Percentiles rank a stretch among this genome's conserved stretches.
Conservation (phyloP, 2,888 invertebrate genomes). For the Achlya flavicornis region DNA sequence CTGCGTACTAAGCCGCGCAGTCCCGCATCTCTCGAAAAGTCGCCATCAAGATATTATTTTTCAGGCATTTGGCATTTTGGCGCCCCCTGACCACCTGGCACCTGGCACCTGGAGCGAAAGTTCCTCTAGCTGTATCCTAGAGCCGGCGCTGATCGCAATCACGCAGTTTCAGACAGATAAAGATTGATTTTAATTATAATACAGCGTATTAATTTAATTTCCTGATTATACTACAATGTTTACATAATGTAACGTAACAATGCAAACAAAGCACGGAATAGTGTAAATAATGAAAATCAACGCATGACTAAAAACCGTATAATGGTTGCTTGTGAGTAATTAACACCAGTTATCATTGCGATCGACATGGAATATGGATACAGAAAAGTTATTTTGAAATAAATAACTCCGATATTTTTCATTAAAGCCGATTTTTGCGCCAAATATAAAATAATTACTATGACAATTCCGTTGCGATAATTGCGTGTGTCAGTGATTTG, state of each 20-base stretch:
- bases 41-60: too few relatives aligned
- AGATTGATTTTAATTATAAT: too few relatives aligned
- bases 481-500: not conserved
- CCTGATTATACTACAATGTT: slow-evolving; percentile 34
- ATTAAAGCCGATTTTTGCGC: not conserved
- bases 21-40: too few relatives aligned
- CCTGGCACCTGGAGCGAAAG: too few relatives aligned
- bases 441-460: not conserved
- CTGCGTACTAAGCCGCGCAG: too few relatives aligned
- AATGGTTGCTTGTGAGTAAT: slow-evolving; percentile 39
- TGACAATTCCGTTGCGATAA: not conserved
- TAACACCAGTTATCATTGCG: slow-evolving; percentile 26
- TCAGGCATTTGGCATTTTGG: too few relatives aligned
- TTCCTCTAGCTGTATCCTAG: too few relatives aligned
- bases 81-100: too few relatives aligned
- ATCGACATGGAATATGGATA: slow-evolving; percentile 14
- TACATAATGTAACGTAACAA: slow-evolving; percentile 40
- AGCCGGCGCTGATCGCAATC: too few relatives aligned
- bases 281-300: slow-evolving; percentile 38
- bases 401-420: slow-evolving; percentile 3
- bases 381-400: slow-evolving; percentile 13
- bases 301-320: slow-evolving; percentile 42
- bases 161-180: too few relatives aligned
- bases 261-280: slow-evolving; percentile 53
- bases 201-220: slow-evolving; percentile 16